Base-by-base conservation (phyloP, 2,113 vertebrate species). In the Perca flavescens region DNA sequence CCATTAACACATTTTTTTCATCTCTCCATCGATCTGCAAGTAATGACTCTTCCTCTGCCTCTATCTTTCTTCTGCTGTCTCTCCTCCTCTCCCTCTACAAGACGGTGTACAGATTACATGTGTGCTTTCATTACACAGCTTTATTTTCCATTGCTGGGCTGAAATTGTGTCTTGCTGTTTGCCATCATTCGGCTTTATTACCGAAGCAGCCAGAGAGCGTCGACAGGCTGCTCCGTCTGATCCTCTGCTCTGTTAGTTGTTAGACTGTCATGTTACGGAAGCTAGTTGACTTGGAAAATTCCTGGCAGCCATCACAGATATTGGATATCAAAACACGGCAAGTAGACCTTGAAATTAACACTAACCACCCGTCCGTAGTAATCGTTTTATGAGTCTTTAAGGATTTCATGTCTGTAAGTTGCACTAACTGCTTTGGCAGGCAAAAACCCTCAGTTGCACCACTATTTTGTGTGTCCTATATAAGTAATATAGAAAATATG, bases 181-280 rank as follows among this genome's bases (percentile, higher is more conserved):
- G 87, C 86, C 86, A 82, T 88, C 80, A 83, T 86, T 87, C 15
- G 58, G 85, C 74, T 89, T 91, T 84, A 91, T 92, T 90, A 86
- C 76, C 25, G 22, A 21, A 69, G 79, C 85, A 90, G 89, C 63
- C 77, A 77, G 58, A 77, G 65, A 79, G 61, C 54, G 80, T 85
- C 88, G 87, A 90, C 83, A 87, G 79, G 82, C 73, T 80, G 82
- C 71, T 60, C 53, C 31, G 61, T 79, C 85, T 86, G 74, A 85
- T 86, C 86, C 81, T 91, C 50, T 66, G 85, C 85, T 76, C 78
- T 17, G 83, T 9, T 46, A 62, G 11, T 74, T 86, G 75, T 84
- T 82, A 77, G 46, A 66, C 88, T 79, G 85, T 89, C 89, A 77
- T 83, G 85, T 85, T 57, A 71, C 31, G 21, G 74, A 82, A 73